These are phyloP conservation scores for Prionailurus bengalensis DNA, from an alignment of 2,113 vertebrate species.

Conservation along the genomic window DNA sequence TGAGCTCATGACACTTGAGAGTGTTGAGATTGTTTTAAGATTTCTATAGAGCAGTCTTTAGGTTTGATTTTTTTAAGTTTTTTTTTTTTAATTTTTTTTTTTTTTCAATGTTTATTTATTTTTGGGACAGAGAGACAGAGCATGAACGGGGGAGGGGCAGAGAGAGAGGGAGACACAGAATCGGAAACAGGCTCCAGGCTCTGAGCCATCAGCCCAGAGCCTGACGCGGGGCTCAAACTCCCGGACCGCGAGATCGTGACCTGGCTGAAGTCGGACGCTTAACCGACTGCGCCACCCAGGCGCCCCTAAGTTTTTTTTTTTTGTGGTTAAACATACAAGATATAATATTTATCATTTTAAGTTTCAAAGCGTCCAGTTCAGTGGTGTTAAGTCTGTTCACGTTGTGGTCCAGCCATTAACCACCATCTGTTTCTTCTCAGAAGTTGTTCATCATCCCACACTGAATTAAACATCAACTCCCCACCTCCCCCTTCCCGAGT, in stretches of 20 bases:
- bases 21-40: not conserved
- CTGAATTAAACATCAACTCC: not conserved
- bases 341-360: not conserved
- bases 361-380: not conserved
- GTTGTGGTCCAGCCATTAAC: not conserved
- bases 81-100: no score
- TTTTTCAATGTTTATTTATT: no score
- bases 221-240: no score
- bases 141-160: no score
- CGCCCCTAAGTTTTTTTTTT: not conserved
- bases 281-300: no score
- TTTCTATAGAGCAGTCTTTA: not conserved
- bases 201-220: no score
- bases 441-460: not conserved
- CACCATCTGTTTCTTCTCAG: not conserved
- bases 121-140: no score
- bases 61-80: not conserved
- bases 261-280: no score
- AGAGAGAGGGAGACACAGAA: no score
- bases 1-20: not conserved
- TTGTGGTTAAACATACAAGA: not conserved
- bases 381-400: not conserved
- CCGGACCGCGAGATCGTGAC: no score
- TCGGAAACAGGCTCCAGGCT: no score
- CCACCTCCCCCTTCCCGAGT: not conserved